Evolutionary conservation across 2,888 invertebrate species (phyloP), one percentile per base, ranked within the genome.

Genomic region (Gandaritis pyraliata): DNA sequence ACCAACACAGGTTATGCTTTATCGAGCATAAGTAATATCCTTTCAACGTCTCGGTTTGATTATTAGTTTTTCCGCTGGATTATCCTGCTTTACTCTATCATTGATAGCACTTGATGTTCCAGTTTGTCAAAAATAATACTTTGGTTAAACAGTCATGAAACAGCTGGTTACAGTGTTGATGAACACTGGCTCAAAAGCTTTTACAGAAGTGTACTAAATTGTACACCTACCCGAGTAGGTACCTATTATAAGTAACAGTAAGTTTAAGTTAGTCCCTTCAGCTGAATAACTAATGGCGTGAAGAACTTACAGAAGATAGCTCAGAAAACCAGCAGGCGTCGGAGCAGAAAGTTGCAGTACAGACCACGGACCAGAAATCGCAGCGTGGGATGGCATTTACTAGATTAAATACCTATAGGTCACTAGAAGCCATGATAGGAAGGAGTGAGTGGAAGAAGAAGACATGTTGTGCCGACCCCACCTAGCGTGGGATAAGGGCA

Each of bases 261-360:
- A n/a, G n/a, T n/a, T n/a, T 5, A 46, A 46, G 39, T 45, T 16
- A 7, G 36, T 16, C 45, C 45, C 16, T 51, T 13, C 3, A 43
- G 41, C 62, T 62, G 60, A 56, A 61, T 67, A 60, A 65, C 58
- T 55, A 66, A 65, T 58, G 55, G 10, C 5, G 2, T 33, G 33
- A 33, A 33, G 10, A 33, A 10, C 33, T 33, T 23, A 6, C 23
- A 33, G 33, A 33, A 5, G 10, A 33, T 16, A 43, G 8, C 10
- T 16, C 43, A 8, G 43, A 16, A 43, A 43, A 16, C 5, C 16
- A 13, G 13, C 16, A 8, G 10, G 16, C 13, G 13, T 39, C 13
- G 13, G 39, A 1, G 8, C 39, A 13, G 13, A 23, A 16, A 43
- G 43, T 7, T 13, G 5, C 15, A 41, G 41, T 15, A 2, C 13